These are phyloP conservation scores for Percopsis omiscomaycus DNA, from an alignment of 2,797 vertebrate genomes.

Conservation along the genomic window DNA sequence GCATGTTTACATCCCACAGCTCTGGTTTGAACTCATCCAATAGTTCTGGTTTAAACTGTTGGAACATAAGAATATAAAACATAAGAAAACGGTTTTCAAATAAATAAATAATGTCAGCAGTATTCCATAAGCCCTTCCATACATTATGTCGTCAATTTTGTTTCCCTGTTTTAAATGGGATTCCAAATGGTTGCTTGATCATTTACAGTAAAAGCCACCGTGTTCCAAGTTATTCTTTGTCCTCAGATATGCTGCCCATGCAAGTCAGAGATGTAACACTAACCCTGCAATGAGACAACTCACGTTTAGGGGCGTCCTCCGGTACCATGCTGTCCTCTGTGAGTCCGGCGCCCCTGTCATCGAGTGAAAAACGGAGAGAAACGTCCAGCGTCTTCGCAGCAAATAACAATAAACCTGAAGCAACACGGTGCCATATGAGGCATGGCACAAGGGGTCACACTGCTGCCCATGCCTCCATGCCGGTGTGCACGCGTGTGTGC, in stretches of 20 bases:
- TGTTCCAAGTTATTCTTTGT: conserved; percentile 21
- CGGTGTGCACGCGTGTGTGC: conserved; percentile 42
- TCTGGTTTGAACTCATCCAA: conserved; percentile 16
- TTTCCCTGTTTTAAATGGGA: not conserved
- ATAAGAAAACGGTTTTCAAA: not conserved
- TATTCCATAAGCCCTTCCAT: not conserved
- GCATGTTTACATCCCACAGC: conserved; percentile 23
- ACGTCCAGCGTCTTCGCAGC: conserved; percentile 51
- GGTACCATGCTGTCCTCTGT: conserved; percentile 80
- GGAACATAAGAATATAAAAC: too few species aligned
- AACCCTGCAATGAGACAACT: conserved; percentile 53
- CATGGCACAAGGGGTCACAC: conserved; percentile 72
- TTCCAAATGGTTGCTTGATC: conserved; percentile 11
- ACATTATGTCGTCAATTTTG: not conserved
- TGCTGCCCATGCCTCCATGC: conserved; percentile 64
- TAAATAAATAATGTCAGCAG: not conserved
- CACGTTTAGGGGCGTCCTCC: conserved; percentile 77
- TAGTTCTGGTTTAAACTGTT: conserved; percentile 10
- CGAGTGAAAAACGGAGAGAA: conserved; percentile 63
- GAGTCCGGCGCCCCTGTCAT: conserved; percentile 57
- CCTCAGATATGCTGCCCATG: not conserved
- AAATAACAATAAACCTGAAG: conserved; percentile 79
- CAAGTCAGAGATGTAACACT: conserved; percentile 7
- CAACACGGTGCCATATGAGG: conserved; percentile 77
- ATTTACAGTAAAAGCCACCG: conserved; percentile 23